These are phyloP conservation scores for Agelastica alni DNA, from an alignment of 2,888 invertebrate species.

Conservation along the genomic window DNA sequence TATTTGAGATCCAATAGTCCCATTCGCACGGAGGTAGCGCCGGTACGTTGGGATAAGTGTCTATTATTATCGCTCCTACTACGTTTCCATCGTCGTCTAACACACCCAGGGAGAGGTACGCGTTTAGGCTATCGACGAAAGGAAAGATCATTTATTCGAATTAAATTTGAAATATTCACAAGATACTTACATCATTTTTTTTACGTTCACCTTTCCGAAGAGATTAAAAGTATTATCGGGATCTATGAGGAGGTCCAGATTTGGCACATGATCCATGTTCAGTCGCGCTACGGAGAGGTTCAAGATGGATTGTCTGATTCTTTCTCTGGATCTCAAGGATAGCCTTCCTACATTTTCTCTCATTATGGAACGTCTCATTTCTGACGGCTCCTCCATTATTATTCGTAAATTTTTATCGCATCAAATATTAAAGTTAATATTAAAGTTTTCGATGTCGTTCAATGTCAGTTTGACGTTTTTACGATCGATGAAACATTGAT, in stretches of 20 bases:
- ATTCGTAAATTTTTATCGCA: neutral
- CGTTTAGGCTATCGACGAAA: conserved; percentile 54
- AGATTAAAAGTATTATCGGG: conserved; percentile 28
- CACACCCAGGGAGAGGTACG: conserved; percentile 58
- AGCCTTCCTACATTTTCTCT: too few species aligned
- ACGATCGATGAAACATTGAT: neutral
- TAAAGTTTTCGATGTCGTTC: neutral
- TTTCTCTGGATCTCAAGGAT: conserved; percentile 4
- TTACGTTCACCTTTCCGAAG: conserved; percentile 34
- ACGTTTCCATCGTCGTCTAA: conserved; percentile 49
- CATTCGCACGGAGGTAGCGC: conserved; percentile 62
- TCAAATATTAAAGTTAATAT: neutral
- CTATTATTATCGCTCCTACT: conserved; percentile 52
- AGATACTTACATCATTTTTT: conserved; percentile 32
- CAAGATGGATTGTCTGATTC: conserved; percentile 30
- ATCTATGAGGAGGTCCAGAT: conserved; percentile 28
- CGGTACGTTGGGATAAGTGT: conserved; percentile 62
- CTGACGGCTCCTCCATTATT: neutral
- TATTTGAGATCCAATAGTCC: conserved; percentile 62
- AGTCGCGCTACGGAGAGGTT: conserved; percentile 31
- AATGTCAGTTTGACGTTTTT: neutral
- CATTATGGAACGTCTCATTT: neutral
- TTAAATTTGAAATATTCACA: too few species aligned
- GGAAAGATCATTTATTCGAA: too few species aligned
- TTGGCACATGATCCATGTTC: conserved; percentile 25